Conservation (phyloP, 2,113 vertebrate genomes). For the Malurus elegans region DNA sequence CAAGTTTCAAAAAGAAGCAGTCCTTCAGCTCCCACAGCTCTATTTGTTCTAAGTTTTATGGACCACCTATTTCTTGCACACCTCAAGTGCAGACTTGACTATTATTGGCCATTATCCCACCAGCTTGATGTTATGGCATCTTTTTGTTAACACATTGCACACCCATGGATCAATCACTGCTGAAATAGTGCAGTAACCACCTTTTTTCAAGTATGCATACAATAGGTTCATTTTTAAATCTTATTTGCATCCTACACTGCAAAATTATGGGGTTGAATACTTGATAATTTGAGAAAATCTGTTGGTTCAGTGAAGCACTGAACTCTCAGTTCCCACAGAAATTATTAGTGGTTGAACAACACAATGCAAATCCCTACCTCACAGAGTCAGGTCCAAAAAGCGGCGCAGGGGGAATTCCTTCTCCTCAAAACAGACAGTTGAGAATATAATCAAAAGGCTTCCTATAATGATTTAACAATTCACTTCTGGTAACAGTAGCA, state of each 20-base stretch:
- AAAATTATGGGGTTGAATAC: neutral
- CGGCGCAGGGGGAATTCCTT: neutral
- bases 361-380: neutral
- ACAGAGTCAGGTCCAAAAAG: neutral
- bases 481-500: neutral
- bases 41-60: neutral
- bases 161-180: neutral
- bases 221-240: neutral
- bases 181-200: neutral
- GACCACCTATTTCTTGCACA: rapidly evolving
- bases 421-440: neutral
- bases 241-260: neutral
- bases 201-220: neutral
- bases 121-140: neutral
- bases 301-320: neutral
- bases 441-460: neutral
- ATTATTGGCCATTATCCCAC: neutral
- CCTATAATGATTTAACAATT: neutral
- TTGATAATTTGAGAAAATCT: neutral
- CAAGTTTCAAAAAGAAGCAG: neutral
- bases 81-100: neutral
- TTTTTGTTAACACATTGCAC: neutral
- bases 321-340: neutral
- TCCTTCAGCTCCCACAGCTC: neutral
- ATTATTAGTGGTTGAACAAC: neutral